Evolutionary conservation across 2,888 invertebrate genomes (phyloP), one percentile per base, ranked within the genome.

Genomic region (Diarsia mendica): DNA sequence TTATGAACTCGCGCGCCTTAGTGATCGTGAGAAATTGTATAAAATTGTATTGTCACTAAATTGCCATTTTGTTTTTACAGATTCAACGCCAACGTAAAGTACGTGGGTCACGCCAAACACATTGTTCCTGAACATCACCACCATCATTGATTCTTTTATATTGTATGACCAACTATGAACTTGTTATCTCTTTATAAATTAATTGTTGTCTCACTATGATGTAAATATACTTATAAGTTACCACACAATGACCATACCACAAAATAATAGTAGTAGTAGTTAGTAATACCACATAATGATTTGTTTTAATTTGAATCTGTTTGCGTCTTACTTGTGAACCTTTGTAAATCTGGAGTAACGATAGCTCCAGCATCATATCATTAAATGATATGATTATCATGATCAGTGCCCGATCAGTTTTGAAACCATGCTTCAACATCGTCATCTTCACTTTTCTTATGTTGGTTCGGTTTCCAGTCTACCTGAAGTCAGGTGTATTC

Each of bases 41-140:
- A n/a, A n/a, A n/a, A n/a, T n/a, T n/a, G n/a, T n/a, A n/a, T n/a
- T n/a, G n/a, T n/a, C n/a, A 39, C 6, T 39, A 39, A 39, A 39
- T 39, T 5, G 39, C 6, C 6, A 39, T 39, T 39, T 39, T 39
- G 39, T 39, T 39, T 39, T 39, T 44, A 69, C 76, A 83, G 83
- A 70, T 92, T 94, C 82, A 93, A 95, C 88, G 93, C 92, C 76
- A 94, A 94, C 46, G 90, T 90, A 44, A 89, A 87, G 44, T 77
- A 67, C 49, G 81, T 72, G 60, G 88, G 88, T 33, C 88, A 88
- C 68, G 87, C 87, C 15, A 70, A 83, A 65, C 89, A 89, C 75
- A 74, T 87, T 48, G 75, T 88, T 13, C 88, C 88, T 58, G 80
- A 88, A 67, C 86, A 89, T 63, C 83, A 86, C 49, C 82, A 88